Percentiles rank a stretch among this genome's conserved stretches.
Evolutionary conservation across 2,113 vertebrate species (phyloP).

Genomic region (Tupaia chinensis): DNA sequence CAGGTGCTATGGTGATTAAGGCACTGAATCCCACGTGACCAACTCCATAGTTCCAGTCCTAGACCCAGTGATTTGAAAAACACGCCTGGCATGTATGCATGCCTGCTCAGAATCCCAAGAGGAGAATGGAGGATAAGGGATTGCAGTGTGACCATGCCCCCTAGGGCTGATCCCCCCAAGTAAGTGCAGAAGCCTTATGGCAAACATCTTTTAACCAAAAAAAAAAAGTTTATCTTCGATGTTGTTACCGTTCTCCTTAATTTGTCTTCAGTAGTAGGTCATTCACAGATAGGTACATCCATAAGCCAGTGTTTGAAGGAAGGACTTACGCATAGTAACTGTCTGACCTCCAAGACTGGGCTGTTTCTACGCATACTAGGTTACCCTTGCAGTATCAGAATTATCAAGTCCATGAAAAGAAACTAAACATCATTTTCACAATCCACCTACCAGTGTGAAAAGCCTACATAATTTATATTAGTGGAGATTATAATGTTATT

Average conservation of each 20-base stretch:
- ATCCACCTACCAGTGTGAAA: neutral
- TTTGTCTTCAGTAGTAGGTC: neutral
- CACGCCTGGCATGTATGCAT: too few relatives aligned
- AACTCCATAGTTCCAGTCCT: too few relatives aligned
- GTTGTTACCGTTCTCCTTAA: neutral
- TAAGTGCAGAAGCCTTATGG: too few relatives aligned
- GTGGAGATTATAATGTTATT: slow-evolving; percentile 54
- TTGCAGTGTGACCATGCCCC: too few relatives aligned
- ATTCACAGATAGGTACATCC: neutral
- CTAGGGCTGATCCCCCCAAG: too few relatives aligned
- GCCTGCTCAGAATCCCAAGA: too few relatives aligned
- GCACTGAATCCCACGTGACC: too few relatives aligned
- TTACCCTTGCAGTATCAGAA: neutral
- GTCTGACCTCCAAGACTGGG: neutral
- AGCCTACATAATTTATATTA: slow-evolving; percentile 14
- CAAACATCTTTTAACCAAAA: too few relatives aligned
- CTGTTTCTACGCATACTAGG: neutral
- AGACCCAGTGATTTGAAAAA: too few relatives aligned
- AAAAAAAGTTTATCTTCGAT: neutral
- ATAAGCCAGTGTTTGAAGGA: neutral
- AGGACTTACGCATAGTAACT: neutral
- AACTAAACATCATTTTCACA: slow-evolving; percentile 10
- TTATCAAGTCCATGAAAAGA: neutral
- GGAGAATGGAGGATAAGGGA: too few relatives aligned
- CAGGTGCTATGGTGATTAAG: too few relatives aligned